Base-by-base conservation (phyloP, 2,113 vertebrate genomes). In the Rhabdomys dilectus region DNA sequence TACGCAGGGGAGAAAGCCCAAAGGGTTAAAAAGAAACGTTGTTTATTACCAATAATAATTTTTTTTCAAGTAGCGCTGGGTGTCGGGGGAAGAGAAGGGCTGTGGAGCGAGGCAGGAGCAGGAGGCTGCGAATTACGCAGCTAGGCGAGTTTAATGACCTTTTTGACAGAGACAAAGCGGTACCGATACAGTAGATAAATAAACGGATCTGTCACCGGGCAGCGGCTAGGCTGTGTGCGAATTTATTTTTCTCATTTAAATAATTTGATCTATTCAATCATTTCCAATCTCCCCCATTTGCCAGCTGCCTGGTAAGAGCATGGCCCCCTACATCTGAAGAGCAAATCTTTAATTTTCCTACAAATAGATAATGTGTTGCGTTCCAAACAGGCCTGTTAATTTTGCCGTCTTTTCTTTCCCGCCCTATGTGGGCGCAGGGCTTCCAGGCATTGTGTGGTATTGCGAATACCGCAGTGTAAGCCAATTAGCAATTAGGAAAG, bases 171-270 rank as follows among this genome's bases (percentile, higher is more conserved):
- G 98, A 98, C 96, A 97, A 97, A 98, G 96, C 86, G 51, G 73
- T 90, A 75, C 96, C 10, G 51, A 97, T 97, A 97, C 91, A 95
- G 97, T 98, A 97, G 97, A 98, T 97, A 98, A 98, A 98, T 97
- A 96, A 96, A 97, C 92, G 95, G 96, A 89, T 97, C 96, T 97
- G 97, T 98, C 98, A 96, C 96, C 75, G 22, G 78, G 92, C 96
- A 92, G 96, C 97, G 89, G 96, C 95, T 96, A 98, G 98, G 97
- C 92, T 97, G 92, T 89, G 96, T 97, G 96, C 94, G 97, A 78
- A 97, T 97, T 98, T 96, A 98, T 98, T 98, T 98, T 98, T 96
- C 97, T 97, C 97, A 97, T 98, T 98, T 98, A 98, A 98, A 98
- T 98, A 97, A 97, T 97, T 98, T 96, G 91, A 97, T 97, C 96